phyloP scores from a whole-genome alignment of 2,797 vertebrate species.

The Pseudochirops corinnae region DNA sequence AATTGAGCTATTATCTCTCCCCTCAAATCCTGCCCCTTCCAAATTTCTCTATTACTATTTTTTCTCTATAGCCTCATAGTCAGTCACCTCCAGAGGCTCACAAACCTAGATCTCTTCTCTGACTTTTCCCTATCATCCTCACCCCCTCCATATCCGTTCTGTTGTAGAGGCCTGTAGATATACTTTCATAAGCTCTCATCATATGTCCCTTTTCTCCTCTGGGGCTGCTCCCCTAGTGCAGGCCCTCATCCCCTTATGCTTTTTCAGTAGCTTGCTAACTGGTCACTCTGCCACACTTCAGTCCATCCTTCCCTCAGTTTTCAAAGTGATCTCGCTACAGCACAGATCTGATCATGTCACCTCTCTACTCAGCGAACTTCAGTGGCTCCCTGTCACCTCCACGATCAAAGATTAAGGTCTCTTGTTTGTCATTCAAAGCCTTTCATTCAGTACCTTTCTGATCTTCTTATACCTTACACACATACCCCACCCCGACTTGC shows the following conservation, averaged over 20 bases:
- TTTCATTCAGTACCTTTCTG: not conserved
- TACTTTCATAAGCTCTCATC: not conserved
- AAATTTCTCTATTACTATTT: not conserved
- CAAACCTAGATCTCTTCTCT: not conserved
- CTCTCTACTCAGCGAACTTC: not conserved
- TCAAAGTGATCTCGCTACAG: not conserved
- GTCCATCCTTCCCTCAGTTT: not conserved
- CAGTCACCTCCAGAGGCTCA: not conserved
- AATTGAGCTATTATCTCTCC: not conserved
- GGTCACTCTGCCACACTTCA: not conserved
- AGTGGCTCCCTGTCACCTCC: not conserved
- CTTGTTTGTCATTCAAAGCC: not conserved
- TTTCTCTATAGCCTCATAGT: not conserved
- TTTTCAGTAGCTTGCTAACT: not conserved
- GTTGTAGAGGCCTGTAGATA: not conserved
- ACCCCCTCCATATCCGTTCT: too few species aligned
- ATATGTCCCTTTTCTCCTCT: not conserved
- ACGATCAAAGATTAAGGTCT: not conserved
- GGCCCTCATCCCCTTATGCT: not conserved
- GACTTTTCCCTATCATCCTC: not conserved
- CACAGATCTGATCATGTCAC: not conserved
- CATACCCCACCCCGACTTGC: not conserved
- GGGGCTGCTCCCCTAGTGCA: not conserved
- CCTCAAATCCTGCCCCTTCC: not conserved
- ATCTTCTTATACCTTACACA: not conserved